Base-by-base conservation (phyloP, 2,113 vertebrate species). In the Amia ocellicauda region DNA sequence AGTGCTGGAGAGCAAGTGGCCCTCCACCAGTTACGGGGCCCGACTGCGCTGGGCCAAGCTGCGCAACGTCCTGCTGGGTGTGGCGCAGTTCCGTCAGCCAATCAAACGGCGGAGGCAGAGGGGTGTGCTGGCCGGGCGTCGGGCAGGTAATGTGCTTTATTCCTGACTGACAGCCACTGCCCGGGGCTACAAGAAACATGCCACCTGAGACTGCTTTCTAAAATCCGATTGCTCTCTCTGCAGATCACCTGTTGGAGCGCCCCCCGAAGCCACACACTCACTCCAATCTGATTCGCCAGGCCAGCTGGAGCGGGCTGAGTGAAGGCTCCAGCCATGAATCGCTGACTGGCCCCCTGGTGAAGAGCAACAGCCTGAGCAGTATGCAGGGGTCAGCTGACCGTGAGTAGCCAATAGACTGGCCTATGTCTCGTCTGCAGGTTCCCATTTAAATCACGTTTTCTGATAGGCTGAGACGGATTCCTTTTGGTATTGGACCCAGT, bases 1-100 rank as follows among this genome's bases (percentile, higher is more conserved):
- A 0, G 93, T 98, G 47, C 81, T 98, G 80, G 95, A 97, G 85
- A 94, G 94, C 79, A 97, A 96, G 69, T 97, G 95, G 94, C 94
- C 94, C 0, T 93, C 93, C 0, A 90, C 91, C 49, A 95, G 82
- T n/a, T 92, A 95, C 31, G 87, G 94, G 0, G 93, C 93, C 13
- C 90, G 93, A 1, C 88, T 97, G 64, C 93, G 88, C 66, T 97
- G 95, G 95, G 91, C 93, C 70, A 97, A 97, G 78, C 91, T 98
- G 1, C 87, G 94, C 26, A 97, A 98, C 16, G 93, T 97, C 10
- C 78, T 97, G n/a, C 74, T 97, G 80, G 95, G 93, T 0, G 91
- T 93, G 1, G 93, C 95, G 17, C 94, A 95, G 70, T 97, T 98
- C 74, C 88, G 95, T 24, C 91, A 89, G 78, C 93, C 93, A 42